phyloP scores from a whole-genome alignment of 2,797 vertebrate species.

The Lutjanus argentimaculatus region DNA sequence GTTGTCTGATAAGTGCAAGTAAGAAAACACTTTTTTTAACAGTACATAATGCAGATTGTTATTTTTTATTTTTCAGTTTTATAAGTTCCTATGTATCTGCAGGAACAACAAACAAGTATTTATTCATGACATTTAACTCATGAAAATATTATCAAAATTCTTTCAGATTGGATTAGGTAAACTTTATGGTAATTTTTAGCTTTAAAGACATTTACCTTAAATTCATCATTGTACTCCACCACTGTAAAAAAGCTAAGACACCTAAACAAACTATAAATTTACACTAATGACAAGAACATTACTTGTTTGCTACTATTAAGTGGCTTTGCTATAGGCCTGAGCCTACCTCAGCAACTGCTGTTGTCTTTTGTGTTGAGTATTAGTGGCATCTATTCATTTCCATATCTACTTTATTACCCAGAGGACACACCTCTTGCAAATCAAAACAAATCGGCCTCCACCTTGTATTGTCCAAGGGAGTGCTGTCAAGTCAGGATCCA shows the following conservation, averaged over 20 bases:
- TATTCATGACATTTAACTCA: background rate
- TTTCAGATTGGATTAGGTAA: background rate
- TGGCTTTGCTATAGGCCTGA: background rate
- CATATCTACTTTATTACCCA: background rate
- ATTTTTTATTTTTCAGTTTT: too few species aligned
- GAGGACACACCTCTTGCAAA: conserved; percentile 32
- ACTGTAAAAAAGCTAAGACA: background rate
- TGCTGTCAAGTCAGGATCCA: background rate
- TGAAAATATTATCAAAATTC: background rate
- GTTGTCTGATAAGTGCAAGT: too few species aligned
- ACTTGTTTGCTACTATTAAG: background rate
- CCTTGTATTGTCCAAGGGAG: background rate
- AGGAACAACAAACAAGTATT: background rate
- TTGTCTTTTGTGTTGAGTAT: background rate
- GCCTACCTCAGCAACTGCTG: background rate
- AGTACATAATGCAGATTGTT: too few species aligned
- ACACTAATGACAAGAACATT: background rate
- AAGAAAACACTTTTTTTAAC: too few species aligned
- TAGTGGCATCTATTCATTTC: conserved; percentile 1
- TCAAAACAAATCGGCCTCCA: conserved; percentile 15
- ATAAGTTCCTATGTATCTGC: too few species aligned
- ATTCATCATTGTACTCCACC: background rate
- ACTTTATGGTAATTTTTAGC: background rate
- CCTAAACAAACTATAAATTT: background rate
- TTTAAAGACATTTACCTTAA: background rate